These are phyloP conservation scores for Andrena fulva DNA, from an alignment of 2,888 invertebrate species.

Conservation along the genomic window DNA sequence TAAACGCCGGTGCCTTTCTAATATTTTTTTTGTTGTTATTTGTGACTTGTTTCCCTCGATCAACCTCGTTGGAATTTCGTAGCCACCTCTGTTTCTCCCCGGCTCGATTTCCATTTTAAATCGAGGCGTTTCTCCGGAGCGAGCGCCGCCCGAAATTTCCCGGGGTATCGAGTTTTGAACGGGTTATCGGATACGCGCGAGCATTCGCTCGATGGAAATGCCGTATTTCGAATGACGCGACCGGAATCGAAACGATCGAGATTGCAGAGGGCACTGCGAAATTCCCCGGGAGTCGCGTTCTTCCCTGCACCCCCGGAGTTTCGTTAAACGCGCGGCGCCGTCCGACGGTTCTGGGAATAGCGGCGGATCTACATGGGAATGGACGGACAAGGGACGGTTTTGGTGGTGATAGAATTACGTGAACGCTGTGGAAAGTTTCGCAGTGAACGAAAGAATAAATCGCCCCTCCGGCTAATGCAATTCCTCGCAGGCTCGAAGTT, in stretches of 20 bases:
- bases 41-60: not conserved
- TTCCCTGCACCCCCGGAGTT: not conserved
- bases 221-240: slow-evolving; percentile 11
- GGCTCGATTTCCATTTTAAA: slow-evolving; percentile 56
- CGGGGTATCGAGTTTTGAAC: slow-evolving; percentile 13
- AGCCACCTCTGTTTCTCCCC: not conserved
- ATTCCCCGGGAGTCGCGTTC: not conserved
- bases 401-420: slow-evolving; percentile 4
- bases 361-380: slow-evolving; percentile 20
- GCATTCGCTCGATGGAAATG: not conserved
- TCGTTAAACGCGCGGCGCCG: slow-evolving; percentile 8
- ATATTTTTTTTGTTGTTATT: not conserved
- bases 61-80: slow-evolving; percentile 9
- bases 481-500: not conserved
- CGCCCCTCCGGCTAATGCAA: not conserved
- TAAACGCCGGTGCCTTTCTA: not conserved
- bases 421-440: not conserved
- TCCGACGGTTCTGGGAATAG: slow-evolving; percentile 25
- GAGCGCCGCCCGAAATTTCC: slow-evolving; percentile 23
- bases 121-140: slow-evolving; percentile 32
- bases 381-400: slow-evolving; percentile 18
- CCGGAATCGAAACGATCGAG: slow-evolving; percentile 24
- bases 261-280: slow-evolving; percentile 7
- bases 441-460: not conserved
- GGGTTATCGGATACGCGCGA: not conserved